Conservation (phyloP, 2,888 invertebrate species). For the Drosophila paracracens region DNA sequence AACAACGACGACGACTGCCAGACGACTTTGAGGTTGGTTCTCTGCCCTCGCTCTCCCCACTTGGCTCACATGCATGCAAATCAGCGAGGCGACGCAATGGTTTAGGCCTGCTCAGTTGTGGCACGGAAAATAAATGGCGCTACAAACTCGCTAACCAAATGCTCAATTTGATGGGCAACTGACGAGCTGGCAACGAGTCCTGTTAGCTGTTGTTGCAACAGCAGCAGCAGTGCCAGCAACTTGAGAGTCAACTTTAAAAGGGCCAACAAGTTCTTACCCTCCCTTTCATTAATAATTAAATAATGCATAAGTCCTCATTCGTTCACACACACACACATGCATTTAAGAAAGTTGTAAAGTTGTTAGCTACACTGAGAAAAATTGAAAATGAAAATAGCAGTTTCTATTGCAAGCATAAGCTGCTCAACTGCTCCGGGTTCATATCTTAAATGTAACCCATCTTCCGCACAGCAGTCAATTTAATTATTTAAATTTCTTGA, state of each 20-base stretch:
- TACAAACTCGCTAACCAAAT: constrained; percentile 61
- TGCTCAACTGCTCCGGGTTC: not conserved
- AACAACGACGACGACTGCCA: constrained; percentile 39
- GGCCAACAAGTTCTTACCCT: constrained; percentile 32
- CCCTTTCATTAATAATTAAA: constrained; percentile 45
- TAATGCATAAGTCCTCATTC: constrained; percentile 22
- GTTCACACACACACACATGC: constrained; percentile 6
- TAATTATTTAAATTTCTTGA: not conserved
- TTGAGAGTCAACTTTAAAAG: constrained; percentile 11
- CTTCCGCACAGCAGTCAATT: not conserved
- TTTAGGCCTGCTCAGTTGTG: constrained; percentile 39
- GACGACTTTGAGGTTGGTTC: constrained; percentile 65
- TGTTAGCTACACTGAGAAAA: not conserved
- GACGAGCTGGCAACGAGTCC: constrained; percentile 28
- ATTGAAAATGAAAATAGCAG: not conserved
- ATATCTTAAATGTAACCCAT: not conserved
- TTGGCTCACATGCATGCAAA: constrained; percentile 66
- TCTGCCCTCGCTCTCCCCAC: constrained; percentile 7
- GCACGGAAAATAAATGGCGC: constrained; percentile 45
- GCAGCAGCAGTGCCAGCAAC: not conserved
- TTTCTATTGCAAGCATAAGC: not conserved
- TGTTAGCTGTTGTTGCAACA: constrained; percentile 6
- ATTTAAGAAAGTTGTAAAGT: constrained; percentile 10
- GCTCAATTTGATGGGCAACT: constrained; percentile 68
- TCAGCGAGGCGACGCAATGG: constrained; percentile 62